Evolutionary conservation across 2,797 vertebrate genomes (phyloP).

Genomic region (Girardinus metallicus): DNA sequence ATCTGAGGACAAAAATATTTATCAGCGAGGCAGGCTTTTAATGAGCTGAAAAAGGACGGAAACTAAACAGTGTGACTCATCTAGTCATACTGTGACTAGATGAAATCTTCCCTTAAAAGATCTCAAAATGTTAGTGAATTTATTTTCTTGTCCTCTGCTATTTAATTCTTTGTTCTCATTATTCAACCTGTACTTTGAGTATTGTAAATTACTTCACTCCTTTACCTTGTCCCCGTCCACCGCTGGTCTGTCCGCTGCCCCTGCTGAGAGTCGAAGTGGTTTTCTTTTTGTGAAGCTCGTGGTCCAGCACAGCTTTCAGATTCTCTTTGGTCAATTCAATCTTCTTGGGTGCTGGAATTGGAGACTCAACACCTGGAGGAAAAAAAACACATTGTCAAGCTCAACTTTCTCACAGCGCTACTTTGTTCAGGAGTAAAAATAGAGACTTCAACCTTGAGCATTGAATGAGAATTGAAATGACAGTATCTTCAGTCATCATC

Average conservation of each 20-base stretch:
- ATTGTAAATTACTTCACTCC: neutral
- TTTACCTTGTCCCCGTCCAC: constrained; percentile 86
- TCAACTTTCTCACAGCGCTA: neutral
- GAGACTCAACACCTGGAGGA: constrained; percentile 54
- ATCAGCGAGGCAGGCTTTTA: constrained; percentile 25
- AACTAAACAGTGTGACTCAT: constrained; percentile 26
- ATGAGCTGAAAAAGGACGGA: constrained; percentile 8
- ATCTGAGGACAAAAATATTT: constrained; percentile 34
- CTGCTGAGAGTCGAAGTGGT: constrained; percentile 76
- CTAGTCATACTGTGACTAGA: too few relatives aligned
- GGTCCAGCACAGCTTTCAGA: constrained; percentile 78
- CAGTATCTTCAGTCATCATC: constrained; percentile 30
- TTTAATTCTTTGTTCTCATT: constrained; percentile 2
- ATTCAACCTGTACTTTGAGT: neutral
- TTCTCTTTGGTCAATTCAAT: constrained; percentile 86
- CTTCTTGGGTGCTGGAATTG: constrained; percentile 64
- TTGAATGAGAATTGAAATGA: constrained; percentile 23
- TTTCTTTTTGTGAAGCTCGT: constrained; percentile 80
- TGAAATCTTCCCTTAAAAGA: neutral
- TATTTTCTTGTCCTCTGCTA: neutral
- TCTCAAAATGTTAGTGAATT: neutral
- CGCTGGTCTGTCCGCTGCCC: constrained; percentile 83
- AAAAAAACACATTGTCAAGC: neutral
- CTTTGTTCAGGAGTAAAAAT: neutral
- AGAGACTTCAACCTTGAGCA: constrained; percentile 16